A percentile compares a stretch with the other conserved stretches of the same genome.
Evolutionary conservation across 1,140 invertebrate species (phyloP).

Genomic region (Oscheius sp.): DNA sequence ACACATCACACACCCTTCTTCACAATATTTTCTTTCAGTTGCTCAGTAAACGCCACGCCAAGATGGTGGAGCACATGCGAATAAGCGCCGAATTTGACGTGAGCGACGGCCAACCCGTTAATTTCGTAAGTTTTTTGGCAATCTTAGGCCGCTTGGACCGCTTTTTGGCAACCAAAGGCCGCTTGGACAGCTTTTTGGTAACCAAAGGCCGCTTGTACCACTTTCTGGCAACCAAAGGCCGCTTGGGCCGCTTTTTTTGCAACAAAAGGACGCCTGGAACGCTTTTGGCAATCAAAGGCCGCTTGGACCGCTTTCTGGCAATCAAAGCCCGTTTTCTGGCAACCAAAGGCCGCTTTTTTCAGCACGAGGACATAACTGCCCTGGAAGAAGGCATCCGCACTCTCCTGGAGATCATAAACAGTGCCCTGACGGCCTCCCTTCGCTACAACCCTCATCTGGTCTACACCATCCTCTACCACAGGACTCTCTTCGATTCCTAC

Average conservation of each 20-base stretch:
- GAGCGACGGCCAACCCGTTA: constrained; percentile 29
- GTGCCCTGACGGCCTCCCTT: constrained; percentile 66
- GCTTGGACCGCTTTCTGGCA: too few species aligned
- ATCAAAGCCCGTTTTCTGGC: background rate
- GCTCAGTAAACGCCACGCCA: constrained; percentile 51
- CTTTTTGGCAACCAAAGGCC: background rate
- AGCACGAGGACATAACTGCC: constrained; percentile 84
- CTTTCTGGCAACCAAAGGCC: background rate
- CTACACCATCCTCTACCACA: constrained; percentile 91
- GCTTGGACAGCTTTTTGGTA: too few species aligned
- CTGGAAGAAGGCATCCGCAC: constrained; percentile 89
- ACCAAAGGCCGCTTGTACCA: constrained; percentile 45
- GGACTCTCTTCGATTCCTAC: constrained; percentile 82
- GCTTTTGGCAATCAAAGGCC: too few species aligned
- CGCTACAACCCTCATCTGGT: constrained; percentile 88
- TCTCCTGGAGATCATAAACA: constrained; percentile 51
- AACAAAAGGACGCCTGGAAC: too few species aligned
- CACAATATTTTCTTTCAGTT: constrained; percentile 29
- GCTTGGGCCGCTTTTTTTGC: too few species aligned
- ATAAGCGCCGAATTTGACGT: constrained; percentile 50
- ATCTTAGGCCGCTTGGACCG: background rate
- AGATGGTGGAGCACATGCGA: constrained; percentile 50
- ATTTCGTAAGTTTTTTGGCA: constrained; percentile 18
- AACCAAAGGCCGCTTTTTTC: constrained; percentile 27
- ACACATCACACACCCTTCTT: too few species aligned